Percentiles rank a stretch among this genome's conserved stretches.
phyloP scores from a whole-genome alignment of 2,888 invertebrate species.

The Rhingia campestris region DNA sequence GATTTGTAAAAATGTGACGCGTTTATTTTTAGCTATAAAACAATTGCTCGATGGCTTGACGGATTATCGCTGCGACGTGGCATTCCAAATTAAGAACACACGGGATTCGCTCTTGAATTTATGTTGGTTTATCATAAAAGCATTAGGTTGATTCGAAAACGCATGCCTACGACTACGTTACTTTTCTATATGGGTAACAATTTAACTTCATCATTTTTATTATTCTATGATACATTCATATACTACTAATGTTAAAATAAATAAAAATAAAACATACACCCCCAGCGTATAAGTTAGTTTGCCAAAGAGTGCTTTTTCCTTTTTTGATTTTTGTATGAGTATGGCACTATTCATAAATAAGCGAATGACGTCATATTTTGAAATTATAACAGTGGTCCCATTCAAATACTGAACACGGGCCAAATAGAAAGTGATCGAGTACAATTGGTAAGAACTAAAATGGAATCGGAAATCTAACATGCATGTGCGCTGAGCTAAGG shows the following conservation, averaged over 20 bases:
- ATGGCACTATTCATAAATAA: slow-evolving; percentile 61
- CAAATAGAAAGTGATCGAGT: slow-evolving; percentile 60
- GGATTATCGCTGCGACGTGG: slow-evolving; percentile 63
- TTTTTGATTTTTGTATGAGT: slow-evolving; percentile 52
- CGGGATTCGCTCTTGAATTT: slow-evolving; percentile 39
- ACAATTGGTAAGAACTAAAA: slow-evolving; percentile 37
- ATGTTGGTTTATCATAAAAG: slow-evolving; percentile 43
- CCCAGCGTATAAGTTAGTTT: slow-evolving; percentile 46
- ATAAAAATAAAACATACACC: slow-evolving; percentile 50
- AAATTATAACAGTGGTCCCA: slow-evolving; percentile 49
- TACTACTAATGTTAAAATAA: slow-evolving; percentile 43
- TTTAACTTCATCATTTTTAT: slow-evolving; percentile 2
- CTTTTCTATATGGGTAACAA: slow-evolving; percentile 12
- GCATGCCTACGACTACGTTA: slow-evolving; percentile 18
- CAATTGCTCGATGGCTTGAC: slow-evolving; percentile 73
- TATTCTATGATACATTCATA: slow-evolving; percentile 25
- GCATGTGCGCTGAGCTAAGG: neutral
- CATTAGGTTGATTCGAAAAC: slow-evolving; percentile 35
- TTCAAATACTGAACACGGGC: slow-evolving; percentile 62
- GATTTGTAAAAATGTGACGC: slow-evolving; percentile 53
- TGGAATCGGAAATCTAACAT: slow-evolving; percentile 34
- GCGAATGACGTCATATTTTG: slow-evolving; percentile 61
- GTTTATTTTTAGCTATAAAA: slow-evolving; percentile 69
- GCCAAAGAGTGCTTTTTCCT: slow-evolving; percentile 39
- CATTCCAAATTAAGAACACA: slow-evolving; percentile 63